Evolutionary conservation across 2,888 invertebrate species (phyloP).

Genomic region (Parascotia fuliginaria): DNA sequence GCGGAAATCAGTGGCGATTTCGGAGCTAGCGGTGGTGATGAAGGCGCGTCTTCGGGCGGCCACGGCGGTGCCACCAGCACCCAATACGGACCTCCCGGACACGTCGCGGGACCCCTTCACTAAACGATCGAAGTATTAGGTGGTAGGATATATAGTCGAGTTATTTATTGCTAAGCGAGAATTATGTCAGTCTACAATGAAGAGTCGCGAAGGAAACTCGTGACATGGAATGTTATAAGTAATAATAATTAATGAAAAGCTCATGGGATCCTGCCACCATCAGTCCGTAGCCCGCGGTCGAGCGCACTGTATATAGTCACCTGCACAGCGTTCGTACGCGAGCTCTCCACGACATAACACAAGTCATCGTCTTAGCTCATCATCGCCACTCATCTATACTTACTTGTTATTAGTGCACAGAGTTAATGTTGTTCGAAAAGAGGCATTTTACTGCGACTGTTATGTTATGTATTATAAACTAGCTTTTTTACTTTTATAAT

Average conservation of each 20-base stretch:
- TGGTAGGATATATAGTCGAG: conserved; percentile 62
- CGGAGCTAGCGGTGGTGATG: conserved; percentile 64
- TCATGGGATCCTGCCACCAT: conserved; percentile 44
- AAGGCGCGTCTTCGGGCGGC: conserved; percentile 56
- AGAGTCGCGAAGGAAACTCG: conserved; percentile 10
- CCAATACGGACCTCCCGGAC: conserved; percentile 83
- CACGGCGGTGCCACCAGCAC: conserved; percentile 74
- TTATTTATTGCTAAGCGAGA: conserved; percentile 66
- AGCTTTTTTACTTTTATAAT: conserved; percentile 81
- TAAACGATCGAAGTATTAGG: conserved; percentile 58
- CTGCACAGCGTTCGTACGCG: conserved; percentile 60
- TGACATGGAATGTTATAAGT: conserved; percentile 16
- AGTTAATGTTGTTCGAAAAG: conserved; percentile 78
- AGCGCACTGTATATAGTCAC: conserved; percentile 75
- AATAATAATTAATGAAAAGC: too few relatives aligned
- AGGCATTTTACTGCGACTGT: conserved; percentile 79
- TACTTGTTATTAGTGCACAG: conserved; percentile 84
- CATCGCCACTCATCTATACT: conserved; percentile 72
- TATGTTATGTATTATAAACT: conserved; percentile 80
- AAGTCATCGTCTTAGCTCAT: conserved; percentile 58
- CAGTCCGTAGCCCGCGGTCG: conserved; percentile 52
- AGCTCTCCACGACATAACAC: conserved; percentile 48
- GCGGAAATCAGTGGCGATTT: conserved; percentile 66
- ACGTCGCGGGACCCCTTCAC: conserved; percentile 80
- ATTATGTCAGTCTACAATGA: conserved; percentile 35